These are phyloP conservation scores for Schizothorax lantsangensis DNA, from an alignment of 2,797 vertebrate species.

Conservation along the genomic window DNA sequence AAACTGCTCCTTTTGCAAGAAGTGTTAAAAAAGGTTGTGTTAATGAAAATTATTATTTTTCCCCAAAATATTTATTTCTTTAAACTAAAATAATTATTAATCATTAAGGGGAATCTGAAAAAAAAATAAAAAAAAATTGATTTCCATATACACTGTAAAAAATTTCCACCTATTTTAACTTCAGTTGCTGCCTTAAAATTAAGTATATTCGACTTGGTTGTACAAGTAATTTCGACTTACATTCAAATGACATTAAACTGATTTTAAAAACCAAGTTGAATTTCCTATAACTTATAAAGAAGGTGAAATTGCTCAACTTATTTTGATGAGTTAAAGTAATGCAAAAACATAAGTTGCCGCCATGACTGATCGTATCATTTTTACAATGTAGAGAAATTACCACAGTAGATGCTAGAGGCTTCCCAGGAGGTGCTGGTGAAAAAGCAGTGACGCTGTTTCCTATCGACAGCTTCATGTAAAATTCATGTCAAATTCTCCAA, in stretches of 20 bases:
- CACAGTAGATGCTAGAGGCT: constrained; percentile 33
- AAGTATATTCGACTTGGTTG: neutral
- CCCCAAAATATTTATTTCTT: neutral
- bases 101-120: neutral
- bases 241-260: neutral
- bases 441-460: constrained; percentile 19
- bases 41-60: neutral
- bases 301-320: neutral
- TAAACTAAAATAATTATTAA: neutral
- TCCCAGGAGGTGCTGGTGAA: constrained; percentile 34
- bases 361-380: neutral
- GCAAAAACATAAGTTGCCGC: neutral
- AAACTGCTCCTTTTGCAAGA: neutral
- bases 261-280: too few species aligned
- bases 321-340: neutral
- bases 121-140: too few species aligned
- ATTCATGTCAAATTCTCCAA: constrained; percentile 67
- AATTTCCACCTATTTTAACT: neutral
- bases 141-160: neutral
- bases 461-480: constrained; percentile 70
- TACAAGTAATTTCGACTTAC: neutral
- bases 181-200: neutral
- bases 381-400: constrained; percentile 43
- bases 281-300: neutral
- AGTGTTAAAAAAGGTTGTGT: neutral